Base-by-base conservation (phyloP, 64 coral and sea anemone genomes). In the Montipora foliosa region DNA sequence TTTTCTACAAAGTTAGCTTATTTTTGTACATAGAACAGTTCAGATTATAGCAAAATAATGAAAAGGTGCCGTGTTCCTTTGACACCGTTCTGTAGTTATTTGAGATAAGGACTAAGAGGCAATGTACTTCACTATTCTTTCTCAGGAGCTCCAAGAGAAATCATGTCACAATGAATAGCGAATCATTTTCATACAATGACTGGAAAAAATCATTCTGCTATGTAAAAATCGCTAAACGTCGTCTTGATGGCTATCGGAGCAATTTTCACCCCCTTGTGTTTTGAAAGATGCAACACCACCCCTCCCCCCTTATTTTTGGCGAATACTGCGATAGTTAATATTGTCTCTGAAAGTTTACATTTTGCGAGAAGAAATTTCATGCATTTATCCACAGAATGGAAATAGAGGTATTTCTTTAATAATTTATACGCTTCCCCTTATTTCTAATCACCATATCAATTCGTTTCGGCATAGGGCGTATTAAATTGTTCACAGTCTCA, bases 371-470 rank as follows among this genome's bases (percentile, higher is more conserved):
- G 67, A 69, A 69, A 69, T 8, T 6, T 69, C 67, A 69, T 4
- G 67, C 67, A 69, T 2, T 69, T 69, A 69, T 69, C 67, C 67
- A 69, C 67, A 69, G 67, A 69, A 69, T 69, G 3, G 11, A 69
- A 69, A 19, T 69, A 69, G 4, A 0, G 67, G 67, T 69, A 69
- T 69, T 69, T 69, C 67, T 69, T 69, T 69, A 69, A 16, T 69
- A 69, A 15, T 69, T 69, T 69, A 69, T 69, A 69, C 10, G 13
- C 67, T 15, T 69, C 67, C 67, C 67, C 67, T 69, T 69, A 69
- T 69, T 69, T 69, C 67, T 69, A 69, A 69, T 69, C 67, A 69
- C 67, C 67, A 69, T 69, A 69, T 69, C 67, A 69, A 69, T 69
- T 69, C 67, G 8, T 69, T 69, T 69, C 67, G 67, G 67, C 67